Conservation (phyloP, 2,113 vertebrate species). For the Riparia riparia region DNA sequence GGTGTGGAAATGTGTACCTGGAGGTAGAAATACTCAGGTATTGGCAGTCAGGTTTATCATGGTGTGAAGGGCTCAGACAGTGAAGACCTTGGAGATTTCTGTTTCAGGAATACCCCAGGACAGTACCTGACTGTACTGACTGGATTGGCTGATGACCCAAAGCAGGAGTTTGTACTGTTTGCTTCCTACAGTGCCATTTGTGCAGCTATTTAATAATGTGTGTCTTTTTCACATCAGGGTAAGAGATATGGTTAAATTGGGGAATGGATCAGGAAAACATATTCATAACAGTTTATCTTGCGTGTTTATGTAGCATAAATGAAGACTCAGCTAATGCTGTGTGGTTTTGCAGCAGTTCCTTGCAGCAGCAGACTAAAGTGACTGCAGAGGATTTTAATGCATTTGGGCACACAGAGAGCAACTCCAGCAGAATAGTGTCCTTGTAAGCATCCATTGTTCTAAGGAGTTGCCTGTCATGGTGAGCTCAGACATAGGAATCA, state of each 20-base stretch:
- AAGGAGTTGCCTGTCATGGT: neutral
- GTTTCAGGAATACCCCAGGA: neutral
- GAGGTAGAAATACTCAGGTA: neutral
- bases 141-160: neutral
- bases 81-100: neutral
- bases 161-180: neutral
- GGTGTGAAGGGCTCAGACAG: neutral
- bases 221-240: neutral
- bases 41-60: neutral
- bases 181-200: neutral
- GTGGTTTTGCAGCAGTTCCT: neutral
- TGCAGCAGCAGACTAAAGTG: neutral
- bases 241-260: neutral
- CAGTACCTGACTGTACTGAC: neutral
- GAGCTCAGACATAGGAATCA: neutral
- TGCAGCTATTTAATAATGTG: neutral
- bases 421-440: neutral
- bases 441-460: neutral
- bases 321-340: neutral
- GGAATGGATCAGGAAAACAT: neutral
- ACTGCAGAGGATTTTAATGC: conserved; percentile 13
- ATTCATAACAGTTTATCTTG: neutral
- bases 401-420: neutral
- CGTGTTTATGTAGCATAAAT: neutral
- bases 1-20: neutral